phyloP scores from a whole-genome alignment of 2,113 vertebrate genomes.

The Spizaetus ornatus region DNA sequence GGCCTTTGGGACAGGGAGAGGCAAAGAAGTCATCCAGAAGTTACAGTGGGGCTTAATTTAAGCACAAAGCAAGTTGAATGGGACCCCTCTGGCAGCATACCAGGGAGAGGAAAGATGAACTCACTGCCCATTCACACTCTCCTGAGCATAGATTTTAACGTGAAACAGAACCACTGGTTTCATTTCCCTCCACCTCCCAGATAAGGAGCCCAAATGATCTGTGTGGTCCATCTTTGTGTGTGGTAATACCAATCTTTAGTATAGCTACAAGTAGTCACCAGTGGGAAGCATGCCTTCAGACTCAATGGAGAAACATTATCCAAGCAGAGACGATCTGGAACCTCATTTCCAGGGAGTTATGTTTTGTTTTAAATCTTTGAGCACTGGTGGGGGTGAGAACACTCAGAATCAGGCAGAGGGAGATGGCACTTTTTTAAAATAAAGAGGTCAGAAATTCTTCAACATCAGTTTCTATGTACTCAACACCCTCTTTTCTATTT shows the following conservation, averaged over 20 bases:
- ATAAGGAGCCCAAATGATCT: background rate
- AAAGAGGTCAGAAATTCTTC: slow-evolving; percentile 23
- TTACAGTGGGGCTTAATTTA: background rate
- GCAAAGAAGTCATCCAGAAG: background rate
- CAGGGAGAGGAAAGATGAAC: background rate
- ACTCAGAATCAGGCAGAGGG: background rate
- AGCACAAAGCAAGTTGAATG: background rate
- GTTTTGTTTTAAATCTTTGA: background rate
- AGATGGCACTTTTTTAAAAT: background rate
- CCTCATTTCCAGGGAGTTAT: background rate
- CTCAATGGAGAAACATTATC: background rate
- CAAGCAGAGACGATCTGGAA: background rate
- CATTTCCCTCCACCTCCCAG: background rate
- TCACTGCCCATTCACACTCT: background rate
- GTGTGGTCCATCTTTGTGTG: background rate
- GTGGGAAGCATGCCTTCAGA: background rate
- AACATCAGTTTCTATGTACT: slow-evolving; percentile 21
- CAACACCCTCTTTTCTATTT: slow-evolving; percentile 35
- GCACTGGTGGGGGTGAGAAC: background rate
- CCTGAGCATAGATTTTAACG: background rate
- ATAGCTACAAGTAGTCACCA: background rate
- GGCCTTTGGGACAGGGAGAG: background rate
- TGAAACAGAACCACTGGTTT: background rate
- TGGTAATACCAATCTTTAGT: background rate
- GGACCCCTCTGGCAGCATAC: background rate